phyloP scores from a whole-genome alignment of 2,888 invertebrate species.

The Baccha elongata region DNA sequence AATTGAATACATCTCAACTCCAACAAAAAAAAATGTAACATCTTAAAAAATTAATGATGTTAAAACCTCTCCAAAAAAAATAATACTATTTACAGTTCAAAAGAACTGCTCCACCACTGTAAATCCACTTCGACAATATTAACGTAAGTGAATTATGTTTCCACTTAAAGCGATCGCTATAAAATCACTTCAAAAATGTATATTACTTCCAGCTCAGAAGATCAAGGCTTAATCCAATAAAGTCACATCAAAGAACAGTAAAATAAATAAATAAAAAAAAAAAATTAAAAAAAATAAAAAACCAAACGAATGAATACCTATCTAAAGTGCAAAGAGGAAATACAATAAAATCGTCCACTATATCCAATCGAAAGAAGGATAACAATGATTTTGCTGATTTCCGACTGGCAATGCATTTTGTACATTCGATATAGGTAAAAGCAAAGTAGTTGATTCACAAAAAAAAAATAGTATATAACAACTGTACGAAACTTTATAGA shows the following conservation, averaged over 20 bases:
- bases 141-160: constrained; percentile 13
- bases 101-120: neutral
- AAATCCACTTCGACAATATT: neutral
- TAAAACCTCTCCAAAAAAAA: too few species aligned
- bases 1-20: too few species aligned
- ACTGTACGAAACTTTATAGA: too few species aligned
- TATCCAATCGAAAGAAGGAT: constrained; percentile 52
- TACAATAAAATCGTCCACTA: constrained; percentile 57
- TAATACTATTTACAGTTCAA: neutral
- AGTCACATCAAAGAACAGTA: constrained; percentile 35
- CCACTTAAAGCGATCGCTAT: constrained; percentile 12
- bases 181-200: constrained; percentile 25
- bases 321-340: constrained; percentile 24
- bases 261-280: constrained; percentile 22
- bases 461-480: too few species aligned
- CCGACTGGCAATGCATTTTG: constrained; percentile 58
- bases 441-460: too few species aligned
- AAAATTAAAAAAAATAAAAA: too few species aligned
- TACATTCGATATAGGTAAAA: too few species aligned
- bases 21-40: too few species aligned
- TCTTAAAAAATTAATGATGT: too few species aligned
- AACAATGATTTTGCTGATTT: constrained; percentile 64
- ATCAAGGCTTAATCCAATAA: constrained; percentile 54
- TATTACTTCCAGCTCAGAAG: constrained; percentile 27
- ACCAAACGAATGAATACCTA: too few species aligned